phyloP scores from a whole-genome alignment of 1,140 invertebrate species.

The Macrostomum lignano region DNA sequence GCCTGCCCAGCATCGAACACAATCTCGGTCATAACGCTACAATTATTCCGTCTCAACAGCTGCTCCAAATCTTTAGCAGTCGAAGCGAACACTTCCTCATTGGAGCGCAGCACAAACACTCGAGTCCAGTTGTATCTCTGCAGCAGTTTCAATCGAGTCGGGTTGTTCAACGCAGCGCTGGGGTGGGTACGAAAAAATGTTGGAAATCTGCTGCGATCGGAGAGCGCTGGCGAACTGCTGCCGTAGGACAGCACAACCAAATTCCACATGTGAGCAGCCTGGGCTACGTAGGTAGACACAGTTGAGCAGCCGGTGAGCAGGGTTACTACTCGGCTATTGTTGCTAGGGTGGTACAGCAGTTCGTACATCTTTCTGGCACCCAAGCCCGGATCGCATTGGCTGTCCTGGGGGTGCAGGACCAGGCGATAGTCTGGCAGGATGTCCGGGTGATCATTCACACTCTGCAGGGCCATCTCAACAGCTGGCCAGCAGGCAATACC shows the following conservation, averaged over 20 bases:
- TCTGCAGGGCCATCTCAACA: constrained; percentile 65
- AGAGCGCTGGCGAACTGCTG: constrained; percentile 83
- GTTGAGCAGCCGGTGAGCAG: constrained; percentile 73
- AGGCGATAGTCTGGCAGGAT: constrained; percentile 66
- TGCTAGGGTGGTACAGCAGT: constrained; percentile 58
- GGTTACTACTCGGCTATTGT: constrained; percentile 63
- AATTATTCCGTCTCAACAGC: too few relatives aligned
- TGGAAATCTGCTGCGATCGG: constrained; percentile 75
- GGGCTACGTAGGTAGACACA: constrained; percentile 92
- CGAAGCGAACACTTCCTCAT: constrained; percentile 94
- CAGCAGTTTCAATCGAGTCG: constrained; percentile 76
- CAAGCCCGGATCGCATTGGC: constrained; percentile 85
- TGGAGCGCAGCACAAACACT: constrained; percentile 83
- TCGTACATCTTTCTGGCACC: constrained; percentile 94
- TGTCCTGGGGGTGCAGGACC: constrained; percentile 74
- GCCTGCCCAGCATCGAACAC: too few relatives aligned
- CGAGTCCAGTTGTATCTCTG: constrained; percentile 83
- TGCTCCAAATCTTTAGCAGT: constrained; percentile 31
- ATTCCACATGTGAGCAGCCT: constrained; percentile 99
- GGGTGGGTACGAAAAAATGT: constrained; percentile 94
- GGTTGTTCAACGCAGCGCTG: constrained; percentile 92
- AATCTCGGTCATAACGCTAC: too few relatives aligned
- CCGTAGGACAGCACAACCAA: constrained; percentile 91
- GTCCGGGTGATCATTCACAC: constrained; percentile 64
- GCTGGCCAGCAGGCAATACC: constrained; percentile 34